A percentile compares a stretch with the other conserved stretches of the same genome.
Conservation (phyloP, 2,888 invertebrate species). For the Nezara viridula region DNA sequence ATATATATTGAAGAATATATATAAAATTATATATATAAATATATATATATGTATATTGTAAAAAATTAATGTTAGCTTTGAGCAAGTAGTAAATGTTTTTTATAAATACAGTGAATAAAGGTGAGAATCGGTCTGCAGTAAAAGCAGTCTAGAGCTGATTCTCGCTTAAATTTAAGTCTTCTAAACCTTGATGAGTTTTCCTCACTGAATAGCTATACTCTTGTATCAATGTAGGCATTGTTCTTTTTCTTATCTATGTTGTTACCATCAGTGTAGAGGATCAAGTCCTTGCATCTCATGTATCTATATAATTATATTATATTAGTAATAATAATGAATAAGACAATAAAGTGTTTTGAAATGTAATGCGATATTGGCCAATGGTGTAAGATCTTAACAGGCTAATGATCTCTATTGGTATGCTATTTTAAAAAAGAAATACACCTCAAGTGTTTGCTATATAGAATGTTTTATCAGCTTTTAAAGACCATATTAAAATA, state of each 20-base stretch:
- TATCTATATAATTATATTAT: slow-evolving; percentile 43
- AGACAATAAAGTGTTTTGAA: slow-evolving; percentile 57
- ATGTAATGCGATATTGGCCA: slow-evolving; percentile 27
- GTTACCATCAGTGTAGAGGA: slow-evolving; percentile 53
- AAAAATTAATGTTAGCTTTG: slow-evolving; percentile 56
- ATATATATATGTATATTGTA: slow-evolving; percentile 52
- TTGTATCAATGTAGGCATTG: slow-evolving; percentile 38
- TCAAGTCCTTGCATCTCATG: slow-evolving; percentile 21
- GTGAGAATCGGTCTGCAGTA: slow-evolving; percentile 44
- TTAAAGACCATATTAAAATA: background rate
- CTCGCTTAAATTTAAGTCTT: slow-evolving; percentile 31
- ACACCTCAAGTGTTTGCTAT: background rate
- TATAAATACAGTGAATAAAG: slow-evolving; percentile 34
- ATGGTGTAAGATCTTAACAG: background rate
- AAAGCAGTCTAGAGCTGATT: slow-evolving; percentile 43
- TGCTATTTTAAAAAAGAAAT: slow-evolving; percentile 6
- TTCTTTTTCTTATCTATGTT: slow-evolving; percentile 49
- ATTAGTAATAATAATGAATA: slow-evolving; percentile 53
- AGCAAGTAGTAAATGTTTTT: slow-evolving; percentile 54
- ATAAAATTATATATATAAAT: slow-evolving; percentile 45
- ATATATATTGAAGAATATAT: slow-evolving; percentile 51
- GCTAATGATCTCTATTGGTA: slow-evolving; percentile 11
- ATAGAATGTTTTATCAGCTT: background rate
- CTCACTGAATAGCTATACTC: slow-evolving; percentile 34
- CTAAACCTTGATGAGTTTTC: slow-evolving; percentile 17